Base-by-base conservation (phyloP, 2,113 vertebrate genomes). In the Phyllostomus hastatus region DNA sequence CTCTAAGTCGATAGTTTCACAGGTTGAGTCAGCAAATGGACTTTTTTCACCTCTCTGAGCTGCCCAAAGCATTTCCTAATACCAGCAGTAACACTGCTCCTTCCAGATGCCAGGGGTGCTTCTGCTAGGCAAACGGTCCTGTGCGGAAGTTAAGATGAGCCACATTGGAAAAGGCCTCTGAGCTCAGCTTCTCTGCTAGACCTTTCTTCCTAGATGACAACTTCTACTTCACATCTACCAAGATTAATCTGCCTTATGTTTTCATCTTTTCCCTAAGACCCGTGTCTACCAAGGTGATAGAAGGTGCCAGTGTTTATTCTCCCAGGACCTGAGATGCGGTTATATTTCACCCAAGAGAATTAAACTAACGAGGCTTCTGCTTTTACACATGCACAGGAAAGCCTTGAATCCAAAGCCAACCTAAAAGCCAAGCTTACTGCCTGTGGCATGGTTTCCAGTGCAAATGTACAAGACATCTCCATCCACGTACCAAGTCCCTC, bases 71-170 rank as follows among this genome's bases (percentile, higher is more conserved):
- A 46, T 79, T 95, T 66, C 35, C 61, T n/a, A 4, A 6, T 26
- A 24, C 35, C 86, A 64, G 28, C 61, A 64, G 5, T 64, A 31
- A 14, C 28, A 14, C 7, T 67, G 19, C 67, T 97, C 24, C 94
- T 96, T 88, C 61, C n/a, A 73, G 52, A 61, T 1, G 0, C 43
- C 70, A 88, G 90, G 73, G 75, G 7, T 88, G 69, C 38, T 97
- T 96, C 80, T 94, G 59, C 85, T 57, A 76, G 89, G 80, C 66
- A 50, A 38, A 84, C 84, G 17, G 57, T 38, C 83, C 96, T 15
- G 50, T 1, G 12, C 2, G 1, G 20, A 70, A 41, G 26, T 10
- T 54, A 28, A 76, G 26, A 67, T 52, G 10, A 28, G 8, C 87
- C 66, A 64, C 10, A 16, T 3, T 2, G 61, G 35, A 79, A 88